Evolutionary conservation across 2,113 vertebrate genomes (phyloP), one percentile per base, ranked within the genome.

Genomic region (Hyla sarda): DNA sequence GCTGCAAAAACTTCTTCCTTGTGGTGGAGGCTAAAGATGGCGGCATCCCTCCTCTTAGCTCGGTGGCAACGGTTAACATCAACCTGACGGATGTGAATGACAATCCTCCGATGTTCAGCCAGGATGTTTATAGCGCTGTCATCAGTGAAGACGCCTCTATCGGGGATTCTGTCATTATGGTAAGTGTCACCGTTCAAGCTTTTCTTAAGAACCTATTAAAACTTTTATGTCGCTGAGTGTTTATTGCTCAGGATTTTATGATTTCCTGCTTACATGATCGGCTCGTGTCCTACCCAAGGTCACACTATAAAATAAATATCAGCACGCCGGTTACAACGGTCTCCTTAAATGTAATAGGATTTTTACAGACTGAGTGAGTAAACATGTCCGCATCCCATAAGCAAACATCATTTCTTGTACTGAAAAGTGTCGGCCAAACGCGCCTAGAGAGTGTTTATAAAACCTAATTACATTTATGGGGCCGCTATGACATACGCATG

Each of bases 31-130:
- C 98, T 6, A 94, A 95, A 88, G 98, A 99, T 17, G 97, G 98
- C 0, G 98, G 98, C 1, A 96, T 92, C 0, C 98, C 97, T 0
- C 93, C 98, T 1, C 94, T 99, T 56, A 97, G 96, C 0, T 95
- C 97, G 0, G 91, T 99, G 1, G 93, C 97, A 0, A 99, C 97
- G 0, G 94, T 99, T 52, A 99, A 96, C 69, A 93, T 99, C 74
- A 97, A 98, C 10, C 90, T 99, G 89, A 96, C 97, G 0, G 98
- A 99, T n/a, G 95, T 99, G 81, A 99, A 99, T 14, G 98, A 99
- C 93, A 99, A 99, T 0, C 93, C 96, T 0, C 98, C 98, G 0
- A 90, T 90, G 37, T 99, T 99, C 89, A 97, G 95, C 90, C 95
- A 94, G 5, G 91, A 93, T 0, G 89, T 95, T 74, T 99, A 99